Percentiles rank a stretch among this genome's conserved stretches.
phyloP scores from a whole-genome alignment of 2,888 invertebrate species.

The Augiades crinisus region DNA sequence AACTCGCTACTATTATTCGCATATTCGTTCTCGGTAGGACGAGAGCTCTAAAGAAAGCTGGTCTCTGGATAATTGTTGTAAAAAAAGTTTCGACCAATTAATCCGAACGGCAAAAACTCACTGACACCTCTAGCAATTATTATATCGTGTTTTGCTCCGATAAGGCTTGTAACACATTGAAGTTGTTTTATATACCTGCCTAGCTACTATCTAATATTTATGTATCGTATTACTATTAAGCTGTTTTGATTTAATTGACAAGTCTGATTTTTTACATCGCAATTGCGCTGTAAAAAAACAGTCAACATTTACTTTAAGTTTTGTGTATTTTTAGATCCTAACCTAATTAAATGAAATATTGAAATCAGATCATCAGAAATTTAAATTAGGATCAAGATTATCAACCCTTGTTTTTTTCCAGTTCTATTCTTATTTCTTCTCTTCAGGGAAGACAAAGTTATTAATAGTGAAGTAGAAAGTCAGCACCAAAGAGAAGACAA shows the following conservation, averaged over 20 bases:
- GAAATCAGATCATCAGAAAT: too few relatives aligned
- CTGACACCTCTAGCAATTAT: neutral
- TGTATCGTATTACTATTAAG: too few relatives aligned
- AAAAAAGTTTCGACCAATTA: slow-evolving; percentile 1
- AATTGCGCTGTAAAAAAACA: too few relatives aligned
- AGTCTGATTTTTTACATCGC: too few relatives aligned
- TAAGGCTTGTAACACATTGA: neutral
- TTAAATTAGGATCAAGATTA: too few relatives aligned
- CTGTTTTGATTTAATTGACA: too few relatives aligned
- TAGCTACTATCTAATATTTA: too few relatives aligned
- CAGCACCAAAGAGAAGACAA: slow-evolving; percentile 48
- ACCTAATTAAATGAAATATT: too few relatives aligned
- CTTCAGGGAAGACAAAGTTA: slow-evolving; percentile 46
- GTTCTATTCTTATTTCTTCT: slow-evolving; percentile 61
- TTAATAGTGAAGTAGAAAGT: slow-evolving; percentile 39
- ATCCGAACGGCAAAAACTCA: neutral
- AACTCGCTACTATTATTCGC: too few relatives aligned
- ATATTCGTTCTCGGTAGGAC: neutral
- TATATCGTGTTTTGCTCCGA: neutral
- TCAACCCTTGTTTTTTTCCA: slow-evolving; percentile 47
- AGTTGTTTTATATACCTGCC: neutral
- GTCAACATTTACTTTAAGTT: too few relatives aligned
- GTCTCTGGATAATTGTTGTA: slow-evolving; percentile 1
- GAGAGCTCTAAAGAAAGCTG: neutral
- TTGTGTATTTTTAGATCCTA: too few relatives aligned